A percentile compares a stretch with the other conserved stretches of the same genome.
These are phyloP conservation scores for Mobula birostris DNA, from an alignment of 2,113 vertebrate genomes.

Conservation along the genomic window DNA sequence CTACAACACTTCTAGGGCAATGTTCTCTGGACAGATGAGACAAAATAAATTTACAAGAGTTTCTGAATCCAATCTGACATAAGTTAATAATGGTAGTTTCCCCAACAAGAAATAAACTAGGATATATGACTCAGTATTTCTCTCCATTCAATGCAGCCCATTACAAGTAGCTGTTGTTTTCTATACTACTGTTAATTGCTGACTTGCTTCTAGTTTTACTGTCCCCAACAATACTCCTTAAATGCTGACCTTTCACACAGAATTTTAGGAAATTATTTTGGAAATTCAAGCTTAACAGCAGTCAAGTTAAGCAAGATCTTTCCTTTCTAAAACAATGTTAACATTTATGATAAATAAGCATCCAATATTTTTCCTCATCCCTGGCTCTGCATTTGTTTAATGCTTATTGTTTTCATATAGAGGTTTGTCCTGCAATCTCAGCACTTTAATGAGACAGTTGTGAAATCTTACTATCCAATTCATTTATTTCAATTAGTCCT, in stretches of 20 bases:
- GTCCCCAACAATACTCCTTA: background rate
- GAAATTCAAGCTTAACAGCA: background rate
- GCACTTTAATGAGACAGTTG: background rate
- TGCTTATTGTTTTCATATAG: background rate
- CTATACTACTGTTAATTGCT: background rate
- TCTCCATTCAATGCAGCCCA: background rate
- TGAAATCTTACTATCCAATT: background rate
- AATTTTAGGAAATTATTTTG: background rate
- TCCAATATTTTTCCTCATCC: background rate
- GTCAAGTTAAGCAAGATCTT: background rate
- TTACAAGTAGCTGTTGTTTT: background rate
- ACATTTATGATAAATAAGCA: background rate
- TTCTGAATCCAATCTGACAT: background rate
- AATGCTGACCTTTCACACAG: background rate
- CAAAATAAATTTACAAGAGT: background rate
- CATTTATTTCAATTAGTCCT: background rate
- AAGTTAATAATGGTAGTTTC: background rate
- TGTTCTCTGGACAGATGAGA: no score
- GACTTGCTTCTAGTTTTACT: background rate
- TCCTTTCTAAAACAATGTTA: background rate
- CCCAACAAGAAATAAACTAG: background rate
- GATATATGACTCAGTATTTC: background rate
- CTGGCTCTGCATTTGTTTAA: background rate
- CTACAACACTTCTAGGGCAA: no score
- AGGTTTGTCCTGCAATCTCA: background rate